Evolutionary conservation across 2,888 invertebrate species (phyloP).

Genomic region (Megamerina dolium): DNA sequence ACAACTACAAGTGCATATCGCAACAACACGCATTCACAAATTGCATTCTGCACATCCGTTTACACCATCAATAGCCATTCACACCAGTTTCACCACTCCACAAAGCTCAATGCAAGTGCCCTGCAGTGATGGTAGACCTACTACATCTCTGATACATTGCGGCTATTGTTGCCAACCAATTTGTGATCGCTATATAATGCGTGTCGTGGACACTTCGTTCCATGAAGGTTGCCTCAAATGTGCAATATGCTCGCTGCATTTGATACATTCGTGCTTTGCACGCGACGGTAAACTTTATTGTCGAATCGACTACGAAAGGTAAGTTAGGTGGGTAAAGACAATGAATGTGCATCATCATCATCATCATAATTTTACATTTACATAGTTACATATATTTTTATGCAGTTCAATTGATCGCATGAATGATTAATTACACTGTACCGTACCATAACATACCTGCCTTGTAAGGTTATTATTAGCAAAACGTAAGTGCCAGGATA

Average conservation of each 20-base stretch:
- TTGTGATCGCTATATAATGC: slow-evolving; percentile 68
- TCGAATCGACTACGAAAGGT: slow-evolving; percentile 75
- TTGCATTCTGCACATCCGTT: too few relatives aligned
- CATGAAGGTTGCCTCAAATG: slow-evolving; percentile 75
- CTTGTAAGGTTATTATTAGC: too few relatives aligned
- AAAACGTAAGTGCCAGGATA: too few relatives aligned
- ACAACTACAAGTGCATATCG: slow-evolving; percentile 20
- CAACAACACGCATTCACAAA: slow-evolving; percentile 27
- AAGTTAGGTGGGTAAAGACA: slow-evolving; percentile 33
- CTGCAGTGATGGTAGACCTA: slow-evolving; percentile 15
- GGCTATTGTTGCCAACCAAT: slow-evolving; percentile 66
- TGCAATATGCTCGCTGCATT: slow-evolving; percentile 62
- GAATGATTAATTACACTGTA: too few relatives aligned
- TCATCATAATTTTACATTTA: not conserved
- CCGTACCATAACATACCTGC: too few relatives aligned
- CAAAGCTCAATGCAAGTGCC: slow-evolving; percentile 10
- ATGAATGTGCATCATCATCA: not conserved
- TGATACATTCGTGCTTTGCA: slow-evolving; percentile 70
- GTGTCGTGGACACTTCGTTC: slow-evolving; percentile 67
- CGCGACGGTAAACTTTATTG: slow-evolving; percentile 71
- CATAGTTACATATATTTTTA: too few relatives aligned
- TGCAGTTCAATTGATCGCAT: too few relatives aligned
- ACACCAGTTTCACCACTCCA: slow-evolving; percentile 9
- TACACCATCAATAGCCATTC: not conserved
- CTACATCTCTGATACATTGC: slow-evolving; percentile 49